Evolutionary conservation across 2,113 vertebrate species (phyloP), one percentile per base, ranked within the genome.

Genomic region (Forbesichthys papilliferus): DNA sequence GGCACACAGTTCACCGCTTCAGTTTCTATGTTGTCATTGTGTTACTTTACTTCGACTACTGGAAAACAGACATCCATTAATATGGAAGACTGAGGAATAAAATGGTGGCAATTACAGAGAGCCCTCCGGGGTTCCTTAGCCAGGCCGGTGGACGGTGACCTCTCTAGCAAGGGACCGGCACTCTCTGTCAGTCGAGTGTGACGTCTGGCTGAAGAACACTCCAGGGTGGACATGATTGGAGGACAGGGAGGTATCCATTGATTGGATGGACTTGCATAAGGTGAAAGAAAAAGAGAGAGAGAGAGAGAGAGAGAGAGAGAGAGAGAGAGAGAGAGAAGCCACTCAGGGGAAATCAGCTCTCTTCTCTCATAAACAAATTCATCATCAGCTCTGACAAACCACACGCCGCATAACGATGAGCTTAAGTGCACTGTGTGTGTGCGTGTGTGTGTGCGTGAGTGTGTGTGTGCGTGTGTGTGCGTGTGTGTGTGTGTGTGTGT

Each of bases 301-400:
- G 18, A 53, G 64, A 54, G 68, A 73, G 46, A 56, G 69, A 36
- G 57, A 79, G 60, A 73, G 72, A 64, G 58, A 73, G 59, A 46
- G 65, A 78, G 71, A 72, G 65, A 76, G 69, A 71, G 76, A 46
- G 74, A 82, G 86, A 87, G 79, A 84, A 79, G 75, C 78, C 82
- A 93, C 92, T 93, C 89, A 65, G 77, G 91, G 91, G 93, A 91
- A 92, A 91, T 94, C 92, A 93, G 87, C 84, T 79, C 86, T 85
- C 86, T 90, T 88, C 71, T 81, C 92, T 91, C 87, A 92, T 91
- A 94, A 92, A 91, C 91, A 92, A 86, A 93, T 92, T 92, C 87
- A 93, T 92, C 92, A 91, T 91, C 89, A 88, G 90, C 84, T 75
- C 87, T 92, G 92, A 93, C 91, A 92, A 91, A 86, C 85, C 88